Evolutionary conservation across 2,888 invertebrate species (phyloP), one percentile per base, ranked within the genome.

Genomic region (Caenorhabditis sp.): DNA sequence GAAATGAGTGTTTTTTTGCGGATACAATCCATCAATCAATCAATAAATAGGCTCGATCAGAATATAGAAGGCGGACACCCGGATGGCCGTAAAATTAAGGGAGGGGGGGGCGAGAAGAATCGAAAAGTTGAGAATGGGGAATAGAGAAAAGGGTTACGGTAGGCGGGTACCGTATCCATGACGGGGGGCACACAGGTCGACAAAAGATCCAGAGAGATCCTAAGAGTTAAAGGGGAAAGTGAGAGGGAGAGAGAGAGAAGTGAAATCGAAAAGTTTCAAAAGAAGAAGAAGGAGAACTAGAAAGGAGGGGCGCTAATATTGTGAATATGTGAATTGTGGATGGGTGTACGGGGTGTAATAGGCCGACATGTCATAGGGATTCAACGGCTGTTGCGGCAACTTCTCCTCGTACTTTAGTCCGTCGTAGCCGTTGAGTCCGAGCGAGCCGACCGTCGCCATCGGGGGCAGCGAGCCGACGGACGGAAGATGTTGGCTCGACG

Each of bases 11-110:
- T n/a, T n/a, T n/a, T n/a, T n/a, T n/a, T n/a, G n/a, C n/a, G n/a
- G 41, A 13, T n/a, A 37, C 13, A 37, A 6, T 3, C 37, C 8
- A 37, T 24, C 62, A 58, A 52, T 72, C 56, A 46, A 62, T 71
- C 48, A 62, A 62, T 62, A 62, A n/a, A n/a, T n/a, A n/a, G n/a
- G n/a, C n/a, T n/a, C n/a, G n/a, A n/a, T n/a, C n/a, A n/a, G n/a
- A n/a, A n/a, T n/a, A n/a, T n/a, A n/a, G n/a, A n/a, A n/a, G n/a
- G n/a, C n/a, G 68, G 74, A 61, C 63, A 72, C 59, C 66, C 71
- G 66, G 50, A 55, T 53, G 71, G 46, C 77, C 71, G 71, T 58
- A 39, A n/a, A 50, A 68, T 50, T 68, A 41, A 17, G 24, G 17
- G 20, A n/a, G 24, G 22, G 15, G 15, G 35, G 50, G 27, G 17